A percentile compares a stretch with the other conserved stretches of the same genome.
phyloP scores from a whole-genome alignment of 1,140 invertebrate species.

The Ostrea edulis region DNA sequence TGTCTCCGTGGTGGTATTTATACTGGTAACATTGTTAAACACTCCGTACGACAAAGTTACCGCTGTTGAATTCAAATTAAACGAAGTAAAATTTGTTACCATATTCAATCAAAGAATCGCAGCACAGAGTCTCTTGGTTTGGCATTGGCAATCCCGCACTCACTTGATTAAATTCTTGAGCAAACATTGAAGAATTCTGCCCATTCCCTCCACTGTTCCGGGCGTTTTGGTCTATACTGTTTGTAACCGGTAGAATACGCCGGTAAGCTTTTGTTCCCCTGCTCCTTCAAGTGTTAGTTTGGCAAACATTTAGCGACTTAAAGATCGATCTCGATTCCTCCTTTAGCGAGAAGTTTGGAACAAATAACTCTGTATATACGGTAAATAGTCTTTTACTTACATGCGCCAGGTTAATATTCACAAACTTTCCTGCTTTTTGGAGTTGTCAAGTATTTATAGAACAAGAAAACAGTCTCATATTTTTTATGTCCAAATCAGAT shows the following conservation, averaged over 20 bases:
- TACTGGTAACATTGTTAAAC: constrained; percentile 40
- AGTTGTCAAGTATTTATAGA: background rate
- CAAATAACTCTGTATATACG: constrained; percentile 5
- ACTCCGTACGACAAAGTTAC: constrained; percentile 46
- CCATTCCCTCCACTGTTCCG: constrained; percentile 33
- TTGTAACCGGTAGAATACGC: constrained; percentile 28
- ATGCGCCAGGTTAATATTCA: background rate
- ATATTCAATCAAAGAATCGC: constrained; percentile 50
- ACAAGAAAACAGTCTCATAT: background rate
- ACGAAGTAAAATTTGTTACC: constrained; percentile 47
- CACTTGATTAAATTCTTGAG: constrained; percentile 30
- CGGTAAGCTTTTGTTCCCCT: background rate
- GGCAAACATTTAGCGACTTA: constrained; percentile 39
- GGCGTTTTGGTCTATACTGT: background rate
- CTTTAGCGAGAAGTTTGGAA: constrained; percentile 1
- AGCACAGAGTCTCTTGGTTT: background rate
- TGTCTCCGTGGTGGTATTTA: constrained; percentile 27
- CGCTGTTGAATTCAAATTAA: constrained; percentile 42
- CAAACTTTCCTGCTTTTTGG: background rate
- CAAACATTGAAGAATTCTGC: constrained; percentile 31
- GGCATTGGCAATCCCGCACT: constrained; percentile 27
- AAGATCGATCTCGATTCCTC: constrained; percentile 36
- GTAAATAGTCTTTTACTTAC: constrained; percentile 30
- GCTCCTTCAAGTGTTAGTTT: constrained; percentile 37
- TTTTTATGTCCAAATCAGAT: background rate